Percentiles rank a stretch among this genome's conserved stretches.
phyloP scores from a whole-genome alignment of 2,113 vertebrate species.

The Motacilla tschutschensis region DNA sequence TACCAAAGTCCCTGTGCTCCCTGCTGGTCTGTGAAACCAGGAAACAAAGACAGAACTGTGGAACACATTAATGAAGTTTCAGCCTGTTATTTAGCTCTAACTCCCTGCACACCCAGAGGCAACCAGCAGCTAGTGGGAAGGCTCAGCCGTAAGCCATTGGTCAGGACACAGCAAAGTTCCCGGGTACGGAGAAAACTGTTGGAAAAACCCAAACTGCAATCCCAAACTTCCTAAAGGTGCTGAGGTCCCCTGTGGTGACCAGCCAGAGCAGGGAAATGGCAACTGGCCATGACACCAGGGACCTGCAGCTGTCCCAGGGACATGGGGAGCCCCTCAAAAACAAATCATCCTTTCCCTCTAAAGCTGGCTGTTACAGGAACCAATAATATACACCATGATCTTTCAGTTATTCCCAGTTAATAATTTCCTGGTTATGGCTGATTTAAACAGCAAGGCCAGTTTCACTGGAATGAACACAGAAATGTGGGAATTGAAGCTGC shows the following conservation, averaged over 20 bases:
- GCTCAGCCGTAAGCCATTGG: neutral
- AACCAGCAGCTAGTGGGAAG: neutral
- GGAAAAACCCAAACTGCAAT: neutral
- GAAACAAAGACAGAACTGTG: neutral
- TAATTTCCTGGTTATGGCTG: conserved; percentile 10
- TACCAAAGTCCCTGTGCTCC: neutral
- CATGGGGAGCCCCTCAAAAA: neutral
- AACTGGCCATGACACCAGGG: fast-evolving
- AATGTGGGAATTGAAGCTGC: neutral
- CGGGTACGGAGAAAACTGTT: neutral
- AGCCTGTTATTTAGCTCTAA: neutral
- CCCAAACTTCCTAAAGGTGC: too few relatives aligned
- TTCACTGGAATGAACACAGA: neutral
- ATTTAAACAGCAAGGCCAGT: neutral
- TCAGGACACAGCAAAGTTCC: neutral
- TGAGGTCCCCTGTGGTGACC: neutral
- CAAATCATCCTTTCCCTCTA: neutral
- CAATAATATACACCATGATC: neutral
- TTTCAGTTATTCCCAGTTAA: conserved; percentile 20
- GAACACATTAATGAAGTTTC: neutral
- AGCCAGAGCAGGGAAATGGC: neutral
- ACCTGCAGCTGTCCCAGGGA: neutral
- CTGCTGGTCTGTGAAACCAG: neutral
- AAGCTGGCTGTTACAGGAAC: neutral
- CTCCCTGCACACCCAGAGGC: neutral